These are phyloP conservation scores for Puma concolor DNA, from an alignment of 2,113 vertebrate species.

Conservation along the genomic window DNA sequence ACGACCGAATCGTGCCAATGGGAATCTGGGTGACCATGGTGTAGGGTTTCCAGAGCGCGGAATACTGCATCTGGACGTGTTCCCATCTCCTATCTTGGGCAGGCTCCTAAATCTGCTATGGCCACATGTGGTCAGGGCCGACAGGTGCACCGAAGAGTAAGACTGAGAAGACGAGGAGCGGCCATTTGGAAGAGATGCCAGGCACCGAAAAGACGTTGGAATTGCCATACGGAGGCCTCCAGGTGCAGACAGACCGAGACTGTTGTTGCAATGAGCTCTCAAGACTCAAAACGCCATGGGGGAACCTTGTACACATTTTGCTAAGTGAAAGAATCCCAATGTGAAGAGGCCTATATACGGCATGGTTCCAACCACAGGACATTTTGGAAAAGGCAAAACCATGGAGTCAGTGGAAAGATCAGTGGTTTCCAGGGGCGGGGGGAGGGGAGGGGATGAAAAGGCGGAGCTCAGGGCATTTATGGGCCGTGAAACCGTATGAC, in stretches of 20 bases:
- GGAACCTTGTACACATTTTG: too few relatives aligned
- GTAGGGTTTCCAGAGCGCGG: background rate
- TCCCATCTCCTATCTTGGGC: background rate
- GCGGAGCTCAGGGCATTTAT: too few relatives aligned
- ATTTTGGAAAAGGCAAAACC: background rate
- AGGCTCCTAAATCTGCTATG: background rate
- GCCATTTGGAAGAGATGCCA: background rate
- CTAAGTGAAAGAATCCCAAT: background rate
- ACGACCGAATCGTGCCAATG: fast-evolving
- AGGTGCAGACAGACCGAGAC: background rate
- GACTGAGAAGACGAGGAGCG: background rate
- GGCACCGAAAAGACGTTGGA: background rate
- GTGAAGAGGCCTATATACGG: background rate
- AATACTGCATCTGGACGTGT: background rate
- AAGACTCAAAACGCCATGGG: background rate
- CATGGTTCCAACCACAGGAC: background rate
- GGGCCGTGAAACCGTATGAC: background rate
- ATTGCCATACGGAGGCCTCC: background rate
- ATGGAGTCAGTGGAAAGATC: background rate
- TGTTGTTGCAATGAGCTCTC: background rate
- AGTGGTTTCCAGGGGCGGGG: background rate
- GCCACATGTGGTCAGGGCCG: background rate
- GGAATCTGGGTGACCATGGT: fast-evolving
- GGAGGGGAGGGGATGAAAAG: background rate
- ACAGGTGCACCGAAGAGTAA: background rate